Base-by-base conservation (phyloP, 2,888 invertebrate species). In the Cantharis flavilabris region DNA sequence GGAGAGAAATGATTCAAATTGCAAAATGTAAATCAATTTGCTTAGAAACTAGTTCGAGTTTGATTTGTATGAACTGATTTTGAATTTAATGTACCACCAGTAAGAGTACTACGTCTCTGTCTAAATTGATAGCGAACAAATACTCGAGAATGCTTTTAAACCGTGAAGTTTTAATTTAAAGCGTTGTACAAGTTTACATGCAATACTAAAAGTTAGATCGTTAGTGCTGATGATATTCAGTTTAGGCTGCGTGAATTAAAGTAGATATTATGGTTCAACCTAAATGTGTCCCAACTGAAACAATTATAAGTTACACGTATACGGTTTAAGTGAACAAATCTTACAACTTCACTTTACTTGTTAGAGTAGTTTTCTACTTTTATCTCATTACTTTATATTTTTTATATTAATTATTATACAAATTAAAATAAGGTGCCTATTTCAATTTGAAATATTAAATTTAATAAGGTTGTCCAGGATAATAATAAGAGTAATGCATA, bases 161-260 rank as follows among this genome's bases (percentile, higher is more conserved):
- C 18, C 23, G 28, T 49, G 70, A 67, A 67, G 63, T 26, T 26
- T 26, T 26, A 71, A 71, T 26, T 30, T 33, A 71, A 69, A 71
- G 67, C 71, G 30, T 69, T 69, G 28, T 20, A 69, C 33, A 63
- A 69, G 76, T 77, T 77, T 77, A 76, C 75, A 76, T 78, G 78
- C 75, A 69, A 69, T 76, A 72, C 70, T 62, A 26, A 79, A 80
- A 80, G 80, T 80, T 80, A 73, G 80, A 80, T 80, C 79, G 79
- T 80, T 80, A 80, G 77, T 72, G 79, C 73, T 79, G 79, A 79
- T 79, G 80, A 80, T 79, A 76, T 76, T 69, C 76, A 73, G 70
- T 72, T 72, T 64, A 74, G 75, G 63, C 69, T 70, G 73, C 75
- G 64, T 67, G 65, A 67, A 69, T 76, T 78, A 73, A 78, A 76